phyloP scores from a whole-genome alignment of 2,797 vertebrate species.

The Neoniphon sammara region DNA sequence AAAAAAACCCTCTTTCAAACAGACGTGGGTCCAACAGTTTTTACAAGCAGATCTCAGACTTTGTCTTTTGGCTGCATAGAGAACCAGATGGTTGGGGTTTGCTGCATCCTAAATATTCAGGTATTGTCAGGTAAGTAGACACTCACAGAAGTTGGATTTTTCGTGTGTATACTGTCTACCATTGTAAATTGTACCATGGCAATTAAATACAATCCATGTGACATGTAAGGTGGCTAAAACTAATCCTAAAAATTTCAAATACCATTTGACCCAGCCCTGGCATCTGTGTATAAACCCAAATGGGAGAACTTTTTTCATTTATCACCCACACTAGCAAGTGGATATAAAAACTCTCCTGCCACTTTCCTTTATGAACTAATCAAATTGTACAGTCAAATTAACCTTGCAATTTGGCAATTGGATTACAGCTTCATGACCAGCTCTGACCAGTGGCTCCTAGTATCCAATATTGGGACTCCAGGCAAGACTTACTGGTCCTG shows the following conservation, averaged over 20 bases:
- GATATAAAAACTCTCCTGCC: neutral
- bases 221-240: too few relatives aligned
- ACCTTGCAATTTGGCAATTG: neutral
- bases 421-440: neutral
- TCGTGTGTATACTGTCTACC: too few relatives aligned
- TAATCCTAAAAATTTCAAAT: too few relatives aligned
- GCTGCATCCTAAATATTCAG: neutral
- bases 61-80: constrained; percentile 2
- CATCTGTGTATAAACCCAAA: neutral
- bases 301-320: neutral
- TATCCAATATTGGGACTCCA: constrained; percentile 28
- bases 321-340: neutral
- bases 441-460: constrained; percentile 7
- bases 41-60: neutral
- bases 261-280: neutral
- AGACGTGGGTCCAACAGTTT: neutral
- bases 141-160: too few relatives aligned
- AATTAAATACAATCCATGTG: too few relatives aligned
- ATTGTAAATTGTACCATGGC: too few relatives aligned
- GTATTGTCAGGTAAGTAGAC: too few relatives aligned
- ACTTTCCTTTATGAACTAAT: neutral
- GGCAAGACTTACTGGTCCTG: constrained; percentile 30
- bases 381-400: neutral
- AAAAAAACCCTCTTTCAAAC: neutral
- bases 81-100: neutral